phyloP scores from a whole-genome alignment of 2,113 vertebrate genomes.

The Oryzias woworae region DNA sequence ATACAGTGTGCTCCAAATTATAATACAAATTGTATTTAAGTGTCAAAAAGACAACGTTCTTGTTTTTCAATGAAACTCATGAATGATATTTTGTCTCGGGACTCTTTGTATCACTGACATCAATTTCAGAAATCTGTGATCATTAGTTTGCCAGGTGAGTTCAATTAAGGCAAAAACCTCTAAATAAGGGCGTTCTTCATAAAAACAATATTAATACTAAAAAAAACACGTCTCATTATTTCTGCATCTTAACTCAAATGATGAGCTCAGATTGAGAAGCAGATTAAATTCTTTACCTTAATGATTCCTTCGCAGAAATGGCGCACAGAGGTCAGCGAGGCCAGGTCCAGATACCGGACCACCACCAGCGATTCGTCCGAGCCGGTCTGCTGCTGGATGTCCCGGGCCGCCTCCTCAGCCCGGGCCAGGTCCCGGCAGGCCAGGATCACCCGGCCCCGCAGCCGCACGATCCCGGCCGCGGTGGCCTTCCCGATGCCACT shows the following conservation, averaged over 20 bases:
- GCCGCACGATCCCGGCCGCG: conserved; percentile 15
- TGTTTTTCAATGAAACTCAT: too few species aligned
- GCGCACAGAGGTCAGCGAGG: conserved; percentile 13
- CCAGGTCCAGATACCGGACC: conserved; percentile 20
- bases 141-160: too few species aligned
- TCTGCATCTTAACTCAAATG: not conserved
- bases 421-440: conserved; percentile 14
- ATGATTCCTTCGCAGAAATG: conserved; percentile 10
- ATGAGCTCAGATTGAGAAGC: too few species aligned
- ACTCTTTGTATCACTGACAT: too few species aligned
- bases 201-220: not conserved
- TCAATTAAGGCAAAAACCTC: too few species aligned
- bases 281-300: not conserved
- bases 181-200: too few species aligned
- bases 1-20: too few species aligned
- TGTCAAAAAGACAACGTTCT: too few species aligned
- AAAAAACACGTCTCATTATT: not conserved
- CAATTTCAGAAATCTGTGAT: too few species aligned
- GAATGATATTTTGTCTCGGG: too few species aligned
- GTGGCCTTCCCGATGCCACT: conserved; percentile 29
- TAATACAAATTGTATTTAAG: too few species aligned
- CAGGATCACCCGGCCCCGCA: conserved; percentile 15
- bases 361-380: not conserved
- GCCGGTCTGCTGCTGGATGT: conserved; percentile 8
- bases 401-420: conserved; percentile 18